Conservation (phyloP, 2,113 vertebrate genomes). For the Eptesicus fuscus region DNA sequence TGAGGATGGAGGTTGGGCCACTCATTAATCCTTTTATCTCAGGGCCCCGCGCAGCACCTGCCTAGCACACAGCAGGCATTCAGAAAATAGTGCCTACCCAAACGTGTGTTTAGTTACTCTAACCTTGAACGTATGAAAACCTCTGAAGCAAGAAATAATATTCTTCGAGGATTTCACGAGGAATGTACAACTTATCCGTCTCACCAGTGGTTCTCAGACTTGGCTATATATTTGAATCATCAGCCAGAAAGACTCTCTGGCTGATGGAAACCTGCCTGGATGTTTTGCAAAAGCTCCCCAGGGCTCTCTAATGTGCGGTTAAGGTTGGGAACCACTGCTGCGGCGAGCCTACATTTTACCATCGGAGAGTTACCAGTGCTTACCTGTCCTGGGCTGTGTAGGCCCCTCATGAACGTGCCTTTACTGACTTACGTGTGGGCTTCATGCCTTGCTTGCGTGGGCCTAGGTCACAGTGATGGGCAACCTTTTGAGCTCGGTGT, state of each 20-base stretch:
- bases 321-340: not conserved
- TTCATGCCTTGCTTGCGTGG: not conserved
- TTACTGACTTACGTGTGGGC: not conserved
- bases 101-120: not conserved
- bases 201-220: not conserved
- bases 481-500: no score
- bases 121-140: not conserved
- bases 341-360: not conserved
- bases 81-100: not conserved
- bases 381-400: fast-evolving
- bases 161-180: not conserved
- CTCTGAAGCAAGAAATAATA: not conserved
- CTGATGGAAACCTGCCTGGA: not conserved
- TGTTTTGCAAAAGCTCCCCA: not conserved
- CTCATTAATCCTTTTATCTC: not conserved
- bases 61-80: not conserved
- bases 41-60: not conserved
- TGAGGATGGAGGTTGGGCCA: not conserved
- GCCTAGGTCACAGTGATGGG: no score
- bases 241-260: not conserved
- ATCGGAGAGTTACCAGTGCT: not conserved
- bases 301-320: not conserved
- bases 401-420: not conserved
- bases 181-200: not conserved
- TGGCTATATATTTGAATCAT: not conserved